These are phyloP conservation scores for Epizoanthus illoricatus DNA, from an alignment of 92 coral and sea anemone genomes.

Conservation along the genomic window DNA sequence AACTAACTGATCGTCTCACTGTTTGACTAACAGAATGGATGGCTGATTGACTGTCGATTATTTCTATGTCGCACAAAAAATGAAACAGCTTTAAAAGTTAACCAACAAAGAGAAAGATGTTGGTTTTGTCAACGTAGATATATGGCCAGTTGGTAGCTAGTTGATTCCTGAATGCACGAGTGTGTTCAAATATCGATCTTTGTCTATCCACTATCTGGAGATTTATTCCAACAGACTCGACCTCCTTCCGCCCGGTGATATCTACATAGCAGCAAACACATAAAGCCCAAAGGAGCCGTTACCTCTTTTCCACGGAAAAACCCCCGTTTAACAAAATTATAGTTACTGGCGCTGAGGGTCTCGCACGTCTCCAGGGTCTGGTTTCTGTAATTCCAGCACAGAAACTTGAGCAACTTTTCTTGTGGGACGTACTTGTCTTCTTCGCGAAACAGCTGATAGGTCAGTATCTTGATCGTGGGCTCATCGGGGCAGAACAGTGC, in stretches of 20 bases:
- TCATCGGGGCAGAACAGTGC: constrained; percentile 28
- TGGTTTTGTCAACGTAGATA: no score
- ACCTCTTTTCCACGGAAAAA: constrained; percentile 31
- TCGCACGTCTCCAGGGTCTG: constrained; percentile 24
- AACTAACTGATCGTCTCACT: no score
- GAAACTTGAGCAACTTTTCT: constrained; percentile 8
- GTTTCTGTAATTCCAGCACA: constrained; percentile 26
- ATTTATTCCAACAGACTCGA: not conserved
- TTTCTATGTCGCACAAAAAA: no score
- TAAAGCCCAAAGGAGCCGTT: not conserved
- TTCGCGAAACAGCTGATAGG: constrained; percentile 11
- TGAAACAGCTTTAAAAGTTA: no score
- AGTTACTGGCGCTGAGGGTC: not conserved
- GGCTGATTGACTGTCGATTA: no score
- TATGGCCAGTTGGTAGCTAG: no score
- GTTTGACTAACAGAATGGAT: no score
- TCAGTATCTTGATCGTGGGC: constrained; percentile 12
- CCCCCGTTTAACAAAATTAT: constrained; percentile 5
- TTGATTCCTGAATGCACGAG: no score
- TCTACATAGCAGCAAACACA: no score
- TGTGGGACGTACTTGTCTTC: not conserved
- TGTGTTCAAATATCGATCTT: no score
- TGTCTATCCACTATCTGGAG: no score
- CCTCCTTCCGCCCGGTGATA: not conserved
- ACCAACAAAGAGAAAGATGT: no score